Percentiles rank a stretch among this genome's conserved stretches.
phyloP scores from a whole-genome alignment of 2,797 vertebrate species.

The Platalea minor region DNA sequence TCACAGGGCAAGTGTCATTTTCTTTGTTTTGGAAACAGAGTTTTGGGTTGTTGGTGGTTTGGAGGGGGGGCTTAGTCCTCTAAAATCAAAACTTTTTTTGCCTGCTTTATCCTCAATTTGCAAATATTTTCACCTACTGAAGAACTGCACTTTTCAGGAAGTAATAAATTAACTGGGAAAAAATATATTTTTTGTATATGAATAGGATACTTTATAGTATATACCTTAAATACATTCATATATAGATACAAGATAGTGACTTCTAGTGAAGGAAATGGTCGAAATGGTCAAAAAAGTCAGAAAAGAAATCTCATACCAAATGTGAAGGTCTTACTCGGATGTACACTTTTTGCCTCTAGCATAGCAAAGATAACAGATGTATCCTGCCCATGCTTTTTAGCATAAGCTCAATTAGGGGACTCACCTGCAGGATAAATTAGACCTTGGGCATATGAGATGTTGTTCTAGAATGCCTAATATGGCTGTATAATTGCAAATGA shows the following conservation, averaged over 20 bases:
- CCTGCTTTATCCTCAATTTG: neutral
- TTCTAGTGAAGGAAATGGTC: neutral
- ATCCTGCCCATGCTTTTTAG: neutral
- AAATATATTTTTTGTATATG: neutral
- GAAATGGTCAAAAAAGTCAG: neutral
- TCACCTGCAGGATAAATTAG: neutral
- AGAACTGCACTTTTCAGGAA: neutral
- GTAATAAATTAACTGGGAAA: neutral
- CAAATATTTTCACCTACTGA: neutral
- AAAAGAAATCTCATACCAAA: neutral
- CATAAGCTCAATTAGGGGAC: neutral
- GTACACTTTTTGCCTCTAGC: neutral
- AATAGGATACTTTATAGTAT: neutral
- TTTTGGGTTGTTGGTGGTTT: neutral
- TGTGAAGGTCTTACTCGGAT: neutral
- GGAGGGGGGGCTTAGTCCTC: neutral
- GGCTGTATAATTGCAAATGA: neutral
- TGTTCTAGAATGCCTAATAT: neutral
- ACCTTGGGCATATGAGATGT: neutral
- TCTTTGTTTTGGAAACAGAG: neutral
- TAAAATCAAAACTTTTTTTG: neutral
- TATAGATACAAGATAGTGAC: neutral
- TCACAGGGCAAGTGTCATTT: neutral
- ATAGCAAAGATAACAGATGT: neutral
- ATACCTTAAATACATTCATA: neutral